A percentile compares a stretch with the other conserved stretches of the same genome.
phyloP scores from a whole-genome alignment of 2,888 invertebrate genomes.

The Schizotus pectinicornis region DNA sequence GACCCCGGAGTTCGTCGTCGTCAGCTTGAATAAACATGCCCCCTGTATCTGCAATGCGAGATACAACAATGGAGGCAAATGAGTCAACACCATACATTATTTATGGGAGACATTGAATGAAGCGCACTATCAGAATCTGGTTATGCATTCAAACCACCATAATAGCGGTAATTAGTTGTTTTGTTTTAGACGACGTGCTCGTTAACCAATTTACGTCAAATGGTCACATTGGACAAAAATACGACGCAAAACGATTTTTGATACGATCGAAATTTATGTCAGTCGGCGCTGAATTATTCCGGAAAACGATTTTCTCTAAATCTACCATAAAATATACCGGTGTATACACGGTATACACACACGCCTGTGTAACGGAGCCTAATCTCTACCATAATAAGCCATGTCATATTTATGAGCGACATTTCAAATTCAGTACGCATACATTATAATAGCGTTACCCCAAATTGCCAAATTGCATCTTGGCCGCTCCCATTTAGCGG shows the following conservation, averaged over 20 bases:
- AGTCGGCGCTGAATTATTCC: slow-evolving; percentile 37
- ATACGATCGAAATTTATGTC: slow-evolving; percentile 40
- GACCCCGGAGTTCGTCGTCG: slow-evolving; percentile 23
- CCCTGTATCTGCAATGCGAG: slow-evolving; percentile 30
- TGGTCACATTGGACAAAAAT: slow-evolving; percentile 18
- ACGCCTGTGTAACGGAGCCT: slow-evolving; percentile 26
- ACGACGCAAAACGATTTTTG: slow-evolving; percentile 33
- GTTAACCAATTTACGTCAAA: slow-evolving; percentile 26
- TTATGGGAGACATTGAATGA: slow-evolving; percentile 11
- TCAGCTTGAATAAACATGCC: slow-evolving; percentile 28
- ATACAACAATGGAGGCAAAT: slow-evolving; percentile 32
- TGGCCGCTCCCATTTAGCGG: not conserved
- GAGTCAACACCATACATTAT: slow-evolving; percentile 31
- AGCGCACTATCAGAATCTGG: slow-evolving; percentile 6
- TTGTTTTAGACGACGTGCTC: slow-evolving; percentile 12
- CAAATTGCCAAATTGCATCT: slow-evolving; percentile 27
- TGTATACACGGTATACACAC: slow-evolving; percentile 30
- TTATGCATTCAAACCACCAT: not conserved
- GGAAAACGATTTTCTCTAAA: slow-evolving; percentile 33
- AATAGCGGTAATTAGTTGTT: no score
- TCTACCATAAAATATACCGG: slow-evolving; percentile 30
- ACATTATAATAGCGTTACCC: slow-evolving; percentile 29
- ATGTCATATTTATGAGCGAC: slow-evolving; percentile 37
- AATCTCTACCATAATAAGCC: slow-evolving; percentile 33
- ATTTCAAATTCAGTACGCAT: slow-evolving; percentile 36